A percentile compares a stretch with the other conserved stretches of the same genome.
These are phyloP conservation scores for Tetramorium alpestre DNA, from an alignment of 1,140 invertebrate genomes.

Conservation along the genomic window DNA sequence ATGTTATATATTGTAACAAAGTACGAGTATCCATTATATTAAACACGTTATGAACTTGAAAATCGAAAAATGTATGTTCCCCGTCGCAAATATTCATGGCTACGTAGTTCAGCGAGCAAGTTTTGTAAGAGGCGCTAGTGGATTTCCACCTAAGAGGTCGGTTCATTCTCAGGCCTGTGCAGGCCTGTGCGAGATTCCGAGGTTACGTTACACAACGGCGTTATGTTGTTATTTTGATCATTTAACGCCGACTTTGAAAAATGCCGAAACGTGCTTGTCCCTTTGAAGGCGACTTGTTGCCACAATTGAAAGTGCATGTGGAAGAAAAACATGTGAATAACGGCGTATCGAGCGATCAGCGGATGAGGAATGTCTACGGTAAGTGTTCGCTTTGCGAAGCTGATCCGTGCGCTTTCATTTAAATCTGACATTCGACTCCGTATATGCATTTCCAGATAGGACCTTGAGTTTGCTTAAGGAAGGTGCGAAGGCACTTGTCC, in stretches of 20 bases:
- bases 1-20: too few relatives aligned
- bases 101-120: too few relatives aligned
- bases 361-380: slow-evolving; percentile 79
- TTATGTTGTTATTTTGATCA: not conserved
- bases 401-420: not conserved
- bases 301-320: slow-evolving; percentile 77
- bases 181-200: too few relatives aligned
- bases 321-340: slow-evolving; percentile 74
- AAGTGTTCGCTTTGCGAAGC: not conserved
- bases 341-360: slow-evolving; percentile 68
- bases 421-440: not conserved
- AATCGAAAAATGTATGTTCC: too few relatives aligned
- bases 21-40: too few relatives aligned
- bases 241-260: not conserved
- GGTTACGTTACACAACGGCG: too few relatives aligned
- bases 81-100: too few relatives aligned
- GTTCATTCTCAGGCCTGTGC: too few relatives aligned
- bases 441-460: slow-evolving; percentile 60
- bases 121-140: too few relatives aligned
- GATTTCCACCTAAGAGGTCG: too few relatives aligned
- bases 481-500: slow-evolving; percentile 69
- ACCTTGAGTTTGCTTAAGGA: slow-evolving; percentile 76
- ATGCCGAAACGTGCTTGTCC: slow-evolving; percentile 79
- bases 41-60: too few relatives aligned
- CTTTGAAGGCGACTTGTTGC: slow-evolving; percentile 75